These are phyloP conservation scores for Griposia aprilina DNA, from an alignment of 2,888 invertebrate species.

Conservation along the genomic window DNA sequence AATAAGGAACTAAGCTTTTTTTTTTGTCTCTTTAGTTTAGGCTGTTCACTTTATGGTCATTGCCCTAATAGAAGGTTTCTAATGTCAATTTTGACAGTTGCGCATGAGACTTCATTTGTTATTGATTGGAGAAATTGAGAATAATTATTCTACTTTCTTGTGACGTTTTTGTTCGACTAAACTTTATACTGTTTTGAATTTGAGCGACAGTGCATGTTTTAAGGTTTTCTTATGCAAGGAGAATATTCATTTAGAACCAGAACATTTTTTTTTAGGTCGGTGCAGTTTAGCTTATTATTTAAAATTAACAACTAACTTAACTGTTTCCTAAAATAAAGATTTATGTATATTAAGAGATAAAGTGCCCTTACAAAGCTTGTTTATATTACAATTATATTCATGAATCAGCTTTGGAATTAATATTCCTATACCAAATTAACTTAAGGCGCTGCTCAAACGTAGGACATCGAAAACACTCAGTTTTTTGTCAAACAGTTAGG, in stretches of 20 bases:
- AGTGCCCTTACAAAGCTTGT: neutral
- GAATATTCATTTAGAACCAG: neutral
- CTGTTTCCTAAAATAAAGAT: neutral
- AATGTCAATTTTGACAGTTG: neutral
- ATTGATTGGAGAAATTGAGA: conserved; percentile 3
- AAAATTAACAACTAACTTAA: neutral
- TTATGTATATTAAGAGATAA: neutral
- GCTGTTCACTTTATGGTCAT: neutral
- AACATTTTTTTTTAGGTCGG: too few relatives aligned
- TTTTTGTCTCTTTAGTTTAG: conserved; percentile 16
- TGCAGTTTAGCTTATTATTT: neutral
- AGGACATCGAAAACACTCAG: too few relatives aligned
- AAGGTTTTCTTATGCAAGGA: too few relatives aligned
- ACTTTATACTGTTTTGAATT: neutral
- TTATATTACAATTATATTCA: neutral
- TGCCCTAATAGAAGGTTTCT: neutral
- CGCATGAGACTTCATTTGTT: neutral
- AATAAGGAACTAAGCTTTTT: conserved; percentile 53
- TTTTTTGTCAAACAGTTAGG: too few relatives aligned
- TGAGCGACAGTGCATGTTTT: neutral
- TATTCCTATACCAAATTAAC: neutral
- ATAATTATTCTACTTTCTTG: conserved; percentile 23
- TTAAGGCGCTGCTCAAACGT: too few relatives aligned
- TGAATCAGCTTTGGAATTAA: neutral
- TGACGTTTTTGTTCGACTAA: conserved; percentile 14